Evolutionary conservation across 1,140 invertebrate species (phyloP), one percentile per base, ranked within the genome.

Genomic region (Oreohelix idahoensis): DNA sequence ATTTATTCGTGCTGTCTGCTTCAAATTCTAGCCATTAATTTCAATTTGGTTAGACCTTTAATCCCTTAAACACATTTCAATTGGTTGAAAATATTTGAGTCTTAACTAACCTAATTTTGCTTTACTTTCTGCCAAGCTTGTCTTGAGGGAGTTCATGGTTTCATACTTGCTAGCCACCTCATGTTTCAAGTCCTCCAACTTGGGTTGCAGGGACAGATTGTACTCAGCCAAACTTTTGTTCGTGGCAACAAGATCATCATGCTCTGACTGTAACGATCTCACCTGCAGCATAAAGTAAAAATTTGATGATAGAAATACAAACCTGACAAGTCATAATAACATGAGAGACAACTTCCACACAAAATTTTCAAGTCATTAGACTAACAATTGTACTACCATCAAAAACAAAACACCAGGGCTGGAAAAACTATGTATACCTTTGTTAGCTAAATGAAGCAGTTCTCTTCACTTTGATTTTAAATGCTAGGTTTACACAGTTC

Each of bases 171-270:
- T 94, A 84, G 94, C 94, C 5, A 98, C 89, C 49, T 96, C 95
- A 0, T 95, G 93, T 86, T 96, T 95, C 66, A 95, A 94, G 29
- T 87, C 70, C 13, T 88, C 87, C n/a, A 98, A 92, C 88, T 95
- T 94, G 51, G 96, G 96, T 92, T 98, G 96, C 89, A 95, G 95
- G 26, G 95, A 94, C 35, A 98, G 93, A 92, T 98, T 98, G 86
- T 94, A 96, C 91, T 98, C 97, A 1, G 97, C 97, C 76, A 97
- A 92, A 42, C 95, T 96, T 90, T 96, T 95, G 90, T 97, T 98
- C 85, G 95, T 96, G 1, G 95, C 96, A 88, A 98, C 95, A 71
- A 97, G 92, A 91, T 95, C 95, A 91, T 97, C 96, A 87, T 97
- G 97, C 87, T 98, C 96, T 39, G 51, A 38, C 38, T 83, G 79